Percentiles rank a stretch among this genome's conserved stretches.
phyloP scores from a whole-genome alignment of 1,140 invertebrate species.

The Solenopsis invicta region DNA sequence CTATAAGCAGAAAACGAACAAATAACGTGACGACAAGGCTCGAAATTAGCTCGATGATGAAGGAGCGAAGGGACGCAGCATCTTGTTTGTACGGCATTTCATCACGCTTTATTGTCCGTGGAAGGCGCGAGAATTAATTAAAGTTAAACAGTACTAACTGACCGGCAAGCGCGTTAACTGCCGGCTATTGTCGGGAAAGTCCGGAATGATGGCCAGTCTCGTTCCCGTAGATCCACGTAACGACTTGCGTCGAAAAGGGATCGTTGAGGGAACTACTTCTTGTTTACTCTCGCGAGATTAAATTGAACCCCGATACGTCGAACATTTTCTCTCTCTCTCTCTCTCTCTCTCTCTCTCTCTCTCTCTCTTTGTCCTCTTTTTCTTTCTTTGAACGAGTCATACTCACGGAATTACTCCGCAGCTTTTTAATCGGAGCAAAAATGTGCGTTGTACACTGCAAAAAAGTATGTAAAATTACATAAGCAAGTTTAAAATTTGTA shows the following conservation, averaged over 20 bases:
- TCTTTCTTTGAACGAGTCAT: not conserved
- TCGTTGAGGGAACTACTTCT: conserved; percentile 1
- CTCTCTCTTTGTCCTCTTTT: no score
- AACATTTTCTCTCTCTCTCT: not conserved
- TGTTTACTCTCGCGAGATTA: conserved; percentile 48
- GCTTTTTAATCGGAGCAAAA: not conserved
- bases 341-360: no score
- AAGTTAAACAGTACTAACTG: conserved; percentile 83
- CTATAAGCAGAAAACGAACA: not conserved
- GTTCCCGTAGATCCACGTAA: conserved; percentile 26
- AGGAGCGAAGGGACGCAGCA: conserved; percentile 68
- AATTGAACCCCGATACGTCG: not conserved
- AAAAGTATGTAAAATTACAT: not conserved
- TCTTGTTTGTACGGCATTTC: conserved; percentile 81
- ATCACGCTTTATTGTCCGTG: conserved; percentile 80
- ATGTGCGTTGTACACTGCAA: not conserved
- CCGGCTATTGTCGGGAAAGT: conserved; percentile 70
- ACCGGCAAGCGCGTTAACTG: conserved; percentile 80
- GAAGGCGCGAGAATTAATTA: conserved; percentile 81
- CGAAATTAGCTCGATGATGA: conserved; percentile 39
- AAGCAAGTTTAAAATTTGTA: conserved; percentile 11
- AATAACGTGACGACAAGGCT: conserved; percentile 39
- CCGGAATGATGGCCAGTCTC: conserved; percentile 39
- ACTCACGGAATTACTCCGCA: not conserved
- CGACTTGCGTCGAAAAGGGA: conserved; percentile 35